These are phyloP conservation scores for Apis dorsata DNA, from an alignment of 1,140 invertebrate genomes.

Conservation along the genomic window DNA sequence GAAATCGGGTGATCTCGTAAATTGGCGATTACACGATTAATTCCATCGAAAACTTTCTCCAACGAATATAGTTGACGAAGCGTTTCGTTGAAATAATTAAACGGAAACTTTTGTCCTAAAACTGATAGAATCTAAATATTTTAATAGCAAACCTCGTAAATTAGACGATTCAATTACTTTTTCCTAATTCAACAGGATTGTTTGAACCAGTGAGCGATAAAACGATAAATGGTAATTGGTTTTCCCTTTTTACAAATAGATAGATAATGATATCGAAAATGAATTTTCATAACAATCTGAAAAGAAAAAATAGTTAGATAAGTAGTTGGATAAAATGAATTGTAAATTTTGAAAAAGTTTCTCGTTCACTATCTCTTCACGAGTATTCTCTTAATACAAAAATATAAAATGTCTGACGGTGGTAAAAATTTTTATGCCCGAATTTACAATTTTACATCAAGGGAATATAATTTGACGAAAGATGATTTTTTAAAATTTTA, in stretches of 20 bases:
- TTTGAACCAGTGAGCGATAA: not conserved
- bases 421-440: too few species aligned
- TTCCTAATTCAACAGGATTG: not conserved
- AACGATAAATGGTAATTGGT: conserved; percentile 1
- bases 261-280: not conserved
- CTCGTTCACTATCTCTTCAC: too few species aligned
- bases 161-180: conserved; percentile 1
- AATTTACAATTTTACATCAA: too few species aligned
- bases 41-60: not conserved
- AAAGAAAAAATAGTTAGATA: too few species aligned
- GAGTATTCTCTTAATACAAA: too few species aligned
- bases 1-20: not conserved
- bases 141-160: not conserved
- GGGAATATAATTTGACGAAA: too few species aligned
- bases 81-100: conserved; percentile 9
- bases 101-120: not conserved
- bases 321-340: not conserved
- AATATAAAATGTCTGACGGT: too few species aligned
- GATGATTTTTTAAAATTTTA: too few species aligned
- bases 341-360: not conserved
- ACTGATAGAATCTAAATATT: not conserved
- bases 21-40: not conserved
- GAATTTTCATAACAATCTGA: not conserved
- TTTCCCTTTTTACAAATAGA: not conserved
- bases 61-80: not conserved